Evolutionary conservation across 2,888 invertebrate genomes (phyloP), one percentile per base, ranked within the genome.

Genomic region (Pachycephus smyrnensis): DNA sequence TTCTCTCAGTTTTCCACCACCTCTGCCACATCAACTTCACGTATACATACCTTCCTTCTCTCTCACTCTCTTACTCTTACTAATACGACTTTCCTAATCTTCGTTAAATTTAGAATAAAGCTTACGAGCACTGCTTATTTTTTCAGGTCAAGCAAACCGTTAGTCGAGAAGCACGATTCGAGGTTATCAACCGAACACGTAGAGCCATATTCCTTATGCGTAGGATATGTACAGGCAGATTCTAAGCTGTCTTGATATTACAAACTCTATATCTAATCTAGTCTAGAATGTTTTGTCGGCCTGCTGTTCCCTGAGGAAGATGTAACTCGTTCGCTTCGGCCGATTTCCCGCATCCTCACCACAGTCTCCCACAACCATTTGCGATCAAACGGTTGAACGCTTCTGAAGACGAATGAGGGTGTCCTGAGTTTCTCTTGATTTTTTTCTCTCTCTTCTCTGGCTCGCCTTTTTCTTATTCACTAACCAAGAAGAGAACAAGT

Each of bases 341-440:
- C 82, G 81, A 86, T 85, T 84, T 83, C 77, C 80, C 79, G 81
- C 68, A 82, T 83, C 83, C 81, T 80, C 82, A 30, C 73, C 37
- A 76, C 6, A 77, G 30, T 40, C 15, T 36, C 12, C 40, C 68
- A n/a, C 68, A 11, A 40, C 30, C 31, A 80, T 84, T 84, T 81
- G 86, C 86, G 87, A 89, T 89, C 88, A 88, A 88, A 88, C 84
- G 87, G 88, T 87, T 89, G 88, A 90, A 88, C 89, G 88, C 89
- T 85, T 87, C 82, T 84, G 85, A 86, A 88, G 89, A 89, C 86
- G 87, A 88, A 86, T 84, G 87, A 55, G 23, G 55, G 55, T 55
- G 55, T 85, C 84, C 80, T 84, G 82, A 84, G 85, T 82, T 83
- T 85, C 86, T 84, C 84, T 83, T 80, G 79, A 84, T 83, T 85